These are phyloP conservation scores for Sturmia bella DNA, from an alignment of 2,888 invertebrate genomes.

Conservation along the genomic window DNA sequence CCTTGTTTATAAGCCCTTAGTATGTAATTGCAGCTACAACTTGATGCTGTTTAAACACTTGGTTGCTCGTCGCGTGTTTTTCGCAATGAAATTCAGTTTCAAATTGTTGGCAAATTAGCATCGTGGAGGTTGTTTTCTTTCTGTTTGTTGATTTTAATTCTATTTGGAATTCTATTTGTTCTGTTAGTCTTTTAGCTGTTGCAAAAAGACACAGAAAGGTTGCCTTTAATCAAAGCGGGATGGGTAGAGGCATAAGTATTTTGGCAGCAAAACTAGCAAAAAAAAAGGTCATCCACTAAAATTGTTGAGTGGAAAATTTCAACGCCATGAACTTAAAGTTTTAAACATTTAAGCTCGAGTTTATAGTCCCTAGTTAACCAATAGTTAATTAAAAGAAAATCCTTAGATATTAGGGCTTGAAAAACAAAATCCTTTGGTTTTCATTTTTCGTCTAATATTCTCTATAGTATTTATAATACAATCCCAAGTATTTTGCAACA, in stretches of 20 bases:
- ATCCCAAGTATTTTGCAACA: background rate
- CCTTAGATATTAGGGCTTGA: no score
- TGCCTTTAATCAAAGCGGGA: slow-evolving; percentile 30
- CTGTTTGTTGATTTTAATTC: slow-evolving; percentile 12
- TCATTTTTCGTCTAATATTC: no score
- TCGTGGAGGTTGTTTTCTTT: slow-evolving; percentile 14
- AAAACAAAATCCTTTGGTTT: no score
- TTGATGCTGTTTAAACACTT: background rate
- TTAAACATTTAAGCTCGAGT: no score
- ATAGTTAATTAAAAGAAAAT: no score
- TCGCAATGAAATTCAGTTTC: slow-evolving; percentile 22
- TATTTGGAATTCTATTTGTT: slow-evolving; percentile 17
- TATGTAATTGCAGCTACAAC: slow-evolving; percentile 9
- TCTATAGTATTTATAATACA: no score
- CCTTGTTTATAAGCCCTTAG: background rate
- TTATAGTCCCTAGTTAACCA: no score
- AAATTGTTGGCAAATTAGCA: slow-evolving; percentile 49
- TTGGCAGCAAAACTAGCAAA: background rate
- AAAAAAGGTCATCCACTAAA: no score
- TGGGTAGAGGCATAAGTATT: background rate
- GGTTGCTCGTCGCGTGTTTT: background rate
- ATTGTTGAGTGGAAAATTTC: no score
- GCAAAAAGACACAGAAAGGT: slow-evolving; percentile 20
- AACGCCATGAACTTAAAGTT: no score
- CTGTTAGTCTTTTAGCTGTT: background rate